Percentiles rank a stretch among this genome's conserved stretches.
These are phyloP conservation scores for Coelinius sp. DNA, from an alignment of 2,888 invertebrate genomes.

Conservation along the genomic window DNA sequence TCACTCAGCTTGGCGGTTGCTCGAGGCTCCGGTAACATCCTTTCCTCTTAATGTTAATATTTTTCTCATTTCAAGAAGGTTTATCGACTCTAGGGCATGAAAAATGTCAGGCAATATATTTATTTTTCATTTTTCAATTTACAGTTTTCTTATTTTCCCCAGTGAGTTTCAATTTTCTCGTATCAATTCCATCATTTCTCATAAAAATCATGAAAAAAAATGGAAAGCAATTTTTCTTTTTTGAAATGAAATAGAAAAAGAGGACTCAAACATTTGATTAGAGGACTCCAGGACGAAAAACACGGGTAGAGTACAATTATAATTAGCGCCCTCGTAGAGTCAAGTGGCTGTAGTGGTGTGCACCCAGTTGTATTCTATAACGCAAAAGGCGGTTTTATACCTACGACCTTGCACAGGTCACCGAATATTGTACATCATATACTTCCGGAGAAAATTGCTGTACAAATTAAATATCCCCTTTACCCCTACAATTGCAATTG, in stretches of 20 bases:
- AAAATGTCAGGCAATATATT: not conserved
- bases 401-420: slow-evolving; percentile 30
- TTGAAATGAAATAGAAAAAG: too few species aligned
- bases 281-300: not conserved
- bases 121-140: slow-evolving; percentile 20
- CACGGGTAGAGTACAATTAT: slow-evolving; percentile 28
- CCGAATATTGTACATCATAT: slow-evolving; percentile 18
- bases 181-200: not conserved
- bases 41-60: slow-evolving; percentile 34
- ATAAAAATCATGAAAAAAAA: not conserved
- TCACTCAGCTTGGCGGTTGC: slow-evolving; percentile 7
- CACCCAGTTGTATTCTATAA: slow-evolving; percentile 8
- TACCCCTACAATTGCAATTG: not conserved
- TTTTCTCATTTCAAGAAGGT: slow-evolving; percentile 33
- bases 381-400: not conserved
- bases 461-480: slow-evolving; percentile 5
- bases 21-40: not conserved
- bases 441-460: slow-evolving; percentile 6
- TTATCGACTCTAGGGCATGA: slow-evolving; percentile 19
- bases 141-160: not conserved
- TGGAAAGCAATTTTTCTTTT: not conserved
- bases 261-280: too few species aligned
- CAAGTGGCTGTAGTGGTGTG: slow-evolving; percentile 20
- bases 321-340: slow-evolving; percentile 32
- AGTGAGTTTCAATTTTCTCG: slow-evolving; percentile 5